These are phyloP conservation scores for Schizaphis graminum DNA, from an alignment of 2,888 invertebrate species.

Conservation along the genomic window DNA sequence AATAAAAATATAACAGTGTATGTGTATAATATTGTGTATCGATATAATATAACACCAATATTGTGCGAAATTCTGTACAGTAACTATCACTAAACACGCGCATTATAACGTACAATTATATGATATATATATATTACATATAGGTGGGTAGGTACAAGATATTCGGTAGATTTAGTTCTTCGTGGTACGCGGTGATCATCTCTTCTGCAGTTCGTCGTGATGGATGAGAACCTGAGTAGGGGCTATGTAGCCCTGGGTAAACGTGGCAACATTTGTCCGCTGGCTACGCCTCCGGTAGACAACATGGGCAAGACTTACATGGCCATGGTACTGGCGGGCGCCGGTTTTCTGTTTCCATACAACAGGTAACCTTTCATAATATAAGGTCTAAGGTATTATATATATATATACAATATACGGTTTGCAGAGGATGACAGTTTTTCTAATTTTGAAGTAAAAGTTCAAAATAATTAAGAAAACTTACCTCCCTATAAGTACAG, in stretches of 20 bases:
- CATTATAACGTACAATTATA: neutral
- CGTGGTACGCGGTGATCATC: neutral
- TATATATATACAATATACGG: too few relatives aligned
- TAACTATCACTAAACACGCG: neutral
- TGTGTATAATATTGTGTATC: neutral
- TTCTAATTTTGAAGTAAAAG: neutral
- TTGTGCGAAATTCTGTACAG: neutral
- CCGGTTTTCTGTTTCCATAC: conserved; percentile 91
- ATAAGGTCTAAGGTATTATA: neutral
- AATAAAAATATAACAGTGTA: neutral
- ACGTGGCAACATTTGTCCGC: conserved; percentile 74
- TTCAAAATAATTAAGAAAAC: neutral
- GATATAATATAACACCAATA: neutral
- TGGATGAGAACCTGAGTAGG: conserved; percentile 79
- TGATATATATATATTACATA: neutral
- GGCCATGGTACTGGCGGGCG: conserved; percentile 85
- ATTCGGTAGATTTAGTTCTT: neutral
- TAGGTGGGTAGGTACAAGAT: neutral
- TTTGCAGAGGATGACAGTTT: neutral
- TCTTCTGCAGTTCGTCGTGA: conserved; percentile 70
- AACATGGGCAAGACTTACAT: conserved; percentile 81
- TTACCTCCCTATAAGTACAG: neutral
- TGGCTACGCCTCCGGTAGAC: conserved; percentile 78
- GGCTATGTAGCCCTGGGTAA: conserved; percentile 77
- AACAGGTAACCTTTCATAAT: conserved; percentile 81